Conservation (phyloP, 2,797 vertebrate genomes). For the Dromococcyx pavoninus region DNA sequence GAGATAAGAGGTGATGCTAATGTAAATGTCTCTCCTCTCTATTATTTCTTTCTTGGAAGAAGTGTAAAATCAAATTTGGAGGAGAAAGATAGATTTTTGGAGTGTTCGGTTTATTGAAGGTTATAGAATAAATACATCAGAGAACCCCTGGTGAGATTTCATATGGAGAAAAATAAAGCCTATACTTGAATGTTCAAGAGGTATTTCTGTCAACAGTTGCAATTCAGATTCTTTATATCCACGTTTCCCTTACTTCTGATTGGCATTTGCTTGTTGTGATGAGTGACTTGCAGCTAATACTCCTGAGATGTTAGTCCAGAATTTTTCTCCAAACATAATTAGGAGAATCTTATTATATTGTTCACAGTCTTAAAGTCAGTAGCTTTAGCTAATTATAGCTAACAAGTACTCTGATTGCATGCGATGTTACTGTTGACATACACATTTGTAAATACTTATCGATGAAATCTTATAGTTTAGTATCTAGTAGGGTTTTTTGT, state of each 20-base stretch:
- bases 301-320: neutral
- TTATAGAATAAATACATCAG: neutral
- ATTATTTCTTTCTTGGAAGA: neutral
- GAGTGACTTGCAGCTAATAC: neutral
- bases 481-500: neutral
- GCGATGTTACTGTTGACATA: neutral
- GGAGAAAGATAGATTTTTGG: neutral
- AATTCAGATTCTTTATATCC: neutral
- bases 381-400: neutral
- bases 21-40: neutral
- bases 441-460: neutral
- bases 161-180: neutral
- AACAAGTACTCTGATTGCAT: neutral
- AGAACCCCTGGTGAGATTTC: neutral
- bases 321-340: neutral
- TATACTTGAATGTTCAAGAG: neutral
- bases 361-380: neutral
- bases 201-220: neutral
- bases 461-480: neutral
- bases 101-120: neutral
- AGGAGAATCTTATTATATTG: neutral
- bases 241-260: neutral
- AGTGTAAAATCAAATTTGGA: neutral
- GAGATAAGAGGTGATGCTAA: neutral
- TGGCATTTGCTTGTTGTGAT: neutral